A percentile compares a stretch with the other conserved stretches of the same genome.
Evolutionary conservation across 2,888 invertebrate genomes (phyloP).

Genomic region (Gymnocheta viridis): DNA sequence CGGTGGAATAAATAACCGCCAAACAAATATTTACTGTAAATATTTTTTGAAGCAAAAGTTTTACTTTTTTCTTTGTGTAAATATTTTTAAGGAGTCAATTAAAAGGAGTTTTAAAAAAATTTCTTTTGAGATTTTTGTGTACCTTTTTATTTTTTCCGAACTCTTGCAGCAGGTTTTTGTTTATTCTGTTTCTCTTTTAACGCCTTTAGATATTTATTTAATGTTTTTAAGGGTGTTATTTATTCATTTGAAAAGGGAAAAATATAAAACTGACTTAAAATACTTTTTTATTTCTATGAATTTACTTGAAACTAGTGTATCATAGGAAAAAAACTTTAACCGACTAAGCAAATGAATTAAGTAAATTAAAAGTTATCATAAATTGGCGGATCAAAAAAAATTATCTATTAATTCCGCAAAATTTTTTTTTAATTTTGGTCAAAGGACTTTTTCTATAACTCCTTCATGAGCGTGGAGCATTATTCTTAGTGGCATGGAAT

Average conservation of each 20-base stretch:
- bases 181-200: conserved; percentile 1
- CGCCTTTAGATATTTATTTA: conserved; percentile 19
- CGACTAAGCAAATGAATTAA: too few relatives aligned
- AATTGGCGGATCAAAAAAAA: too few relatives aligned
- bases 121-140: neutral
- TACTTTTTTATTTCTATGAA: neutral
- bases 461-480: too few relatives aligned
- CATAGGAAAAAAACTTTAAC: too few relatives aligned
- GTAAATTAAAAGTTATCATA: too few relatives aligned
- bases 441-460: too few relatives aligned
- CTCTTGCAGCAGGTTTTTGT: neutral
- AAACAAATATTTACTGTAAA: conserved; percentile 43
- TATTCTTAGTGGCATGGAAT: too few relatives aligned
- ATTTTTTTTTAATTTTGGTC: too few relatives aligned
- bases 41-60: neutral
- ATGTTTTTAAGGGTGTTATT: conserved; percentile 29
- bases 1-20: conserved; percentile 30
- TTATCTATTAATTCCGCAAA: too few relatives aligned
- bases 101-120: neutral
- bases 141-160: neutral
- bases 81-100: neutral
- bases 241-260: neutral
- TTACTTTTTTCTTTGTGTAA: neutral
- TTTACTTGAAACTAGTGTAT: neutral
- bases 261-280: neutral